Percentiles rank a stretch among this genome's conserved stretches.
Conservation (phyloP, 2,888 invertebrate species). For the Pterobdella sp. region DNA sequence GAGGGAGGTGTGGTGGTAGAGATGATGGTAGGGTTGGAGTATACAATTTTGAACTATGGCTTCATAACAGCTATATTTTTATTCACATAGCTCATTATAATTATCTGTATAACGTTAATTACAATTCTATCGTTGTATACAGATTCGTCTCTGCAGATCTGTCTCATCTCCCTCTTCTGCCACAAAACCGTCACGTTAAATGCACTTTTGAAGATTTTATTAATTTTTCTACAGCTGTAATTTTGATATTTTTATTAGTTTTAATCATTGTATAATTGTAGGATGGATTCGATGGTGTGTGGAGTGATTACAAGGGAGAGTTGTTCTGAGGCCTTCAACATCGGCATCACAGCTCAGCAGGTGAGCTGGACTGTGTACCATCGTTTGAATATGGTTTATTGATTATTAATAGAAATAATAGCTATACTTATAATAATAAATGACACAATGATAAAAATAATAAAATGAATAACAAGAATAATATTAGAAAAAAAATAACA, state of each 20-base stretch:
- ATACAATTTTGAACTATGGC: no score
- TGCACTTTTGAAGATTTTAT: not conserved
- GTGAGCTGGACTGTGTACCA: conserved; percentile 35
- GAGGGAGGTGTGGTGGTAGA: not conserved
- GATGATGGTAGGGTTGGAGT: conserved; percentile 1
- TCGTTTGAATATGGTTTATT: not conserved
- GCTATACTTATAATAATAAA: no score
- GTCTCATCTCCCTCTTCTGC: conserved; percentile 3
- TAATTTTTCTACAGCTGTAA: not conserved
- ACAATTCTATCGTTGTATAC: no score
- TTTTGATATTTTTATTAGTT: not conserved
- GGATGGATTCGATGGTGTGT: conserved; percentile 5
- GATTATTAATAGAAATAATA: no score
- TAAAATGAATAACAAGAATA: no score
- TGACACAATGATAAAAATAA: no score
- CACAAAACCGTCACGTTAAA: not conserved
- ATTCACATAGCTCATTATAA: no score
- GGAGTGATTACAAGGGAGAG: conserved; percentile 74
- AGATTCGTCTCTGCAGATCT: conserved; percentile 10
- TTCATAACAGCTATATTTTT: no score
- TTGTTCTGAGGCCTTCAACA: conserved; percentile 82
- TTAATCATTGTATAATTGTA: not conserved
- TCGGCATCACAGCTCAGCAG: conserved; percentile 85
- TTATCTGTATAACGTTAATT: no score
- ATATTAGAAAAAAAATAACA: no score